Evolutionary conservation across 23 tunicate genomes (phyloP).

Genomic region (Halocynthia aurantium): DNA sequence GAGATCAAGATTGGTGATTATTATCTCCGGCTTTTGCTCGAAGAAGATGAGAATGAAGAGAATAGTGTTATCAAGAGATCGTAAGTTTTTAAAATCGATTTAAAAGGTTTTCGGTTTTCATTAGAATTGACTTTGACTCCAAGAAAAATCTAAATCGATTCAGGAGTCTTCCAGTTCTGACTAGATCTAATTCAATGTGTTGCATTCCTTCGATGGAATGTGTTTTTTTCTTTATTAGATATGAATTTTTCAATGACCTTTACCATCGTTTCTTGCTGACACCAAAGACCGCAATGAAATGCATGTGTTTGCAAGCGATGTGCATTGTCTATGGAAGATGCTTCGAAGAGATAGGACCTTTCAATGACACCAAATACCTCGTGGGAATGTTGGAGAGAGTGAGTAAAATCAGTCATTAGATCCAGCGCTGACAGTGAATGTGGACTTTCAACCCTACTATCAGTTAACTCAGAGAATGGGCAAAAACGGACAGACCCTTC

Average conservation of each 20-base stretch:
- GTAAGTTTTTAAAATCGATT: constrained; percentile 29
- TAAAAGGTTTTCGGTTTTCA: neutral
- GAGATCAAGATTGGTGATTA: constrained; percentile 98
- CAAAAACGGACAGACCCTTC: neutral
- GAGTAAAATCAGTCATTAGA: neutral
- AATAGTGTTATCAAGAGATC: constrained; percentile 79
- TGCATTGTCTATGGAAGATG: constrained; percentile 88
- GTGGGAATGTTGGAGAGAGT: constrained; percentile 90
- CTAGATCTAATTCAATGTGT: neutral
- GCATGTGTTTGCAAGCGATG: constrained; percentile 99
- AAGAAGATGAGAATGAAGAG: constrained; percentile 81
- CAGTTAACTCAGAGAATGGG: neutral
- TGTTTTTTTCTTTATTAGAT: constrained; percentile 24
- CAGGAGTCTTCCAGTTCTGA: neutral
- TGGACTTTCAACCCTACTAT: too few species aligned
- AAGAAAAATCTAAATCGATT: neutral
- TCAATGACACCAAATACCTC: constrained; percentile 90
- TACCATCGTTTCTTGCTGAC: constrained; percentile 97
- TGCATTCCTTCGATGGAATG: too few species aligned
- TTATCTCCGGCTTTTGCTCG: constrained; percentile 78
- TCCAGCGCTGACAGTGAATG: too few species aligned
- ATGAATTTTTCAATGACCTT: constrained; percentile 89
- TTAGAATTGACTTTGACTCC: neutral
- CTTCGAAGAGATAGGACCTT: constrained; percentile 95
- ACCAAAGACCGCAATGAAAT: constrained; percentile 84